Conservation (phyloP, 2,113 vertebrate genomes). For the Nipponia nippon region DNA sequence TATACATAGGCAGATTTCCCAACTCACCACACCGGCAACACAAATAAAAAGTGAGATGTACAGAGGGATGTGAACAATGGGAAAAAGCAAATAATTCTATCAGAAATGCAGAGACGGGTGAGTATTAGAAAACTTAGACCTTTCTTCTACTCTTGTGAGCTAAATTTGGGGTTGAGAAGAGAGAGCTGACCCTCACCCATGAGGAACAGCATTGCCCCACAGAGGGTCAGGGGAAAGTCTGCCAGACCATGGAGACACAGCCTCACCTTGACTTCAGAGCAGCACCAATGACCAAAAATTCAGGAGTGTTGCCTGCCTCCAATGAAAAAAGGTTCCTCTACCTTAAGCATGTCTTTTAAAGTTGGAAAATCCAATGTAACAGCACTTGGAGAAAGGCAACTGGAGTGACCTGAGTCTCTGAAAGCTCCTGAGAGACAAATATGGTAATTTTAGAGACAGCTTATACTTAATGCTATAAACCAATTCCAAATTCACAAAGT, state of each 20-base stretch:
- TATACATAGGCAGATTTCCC: background rate
- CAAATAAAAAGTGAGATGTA: background rate
- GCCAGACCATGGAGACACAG: background rate
- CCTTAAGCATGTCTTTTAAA: background rate
- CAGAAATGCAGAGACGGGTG: background rate
- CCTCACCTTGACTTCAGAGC: background rate
- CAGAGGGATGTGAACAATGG: background rate
- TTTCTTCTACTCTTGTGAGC: background rate
- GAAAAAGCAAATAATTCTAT: background rate
- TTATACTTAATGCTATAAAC: background rate
- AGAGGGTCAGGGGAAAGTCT: background rate
- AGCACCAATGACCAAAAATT: background rate
- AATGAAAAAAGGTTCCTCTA: background rate
- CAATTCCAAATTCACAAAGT: background rate
- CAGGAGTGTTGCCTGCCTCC: background rate
- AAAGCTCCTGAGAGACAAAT: background rate
- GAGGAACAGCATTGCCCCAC: background rate
- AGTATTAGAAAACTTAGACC: background rate
- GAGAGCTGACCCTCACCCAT: background rate
- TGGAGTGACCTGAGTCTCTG: background rate
- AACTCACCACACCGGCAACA: background rate
- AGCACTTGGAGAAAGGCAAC: background rate
- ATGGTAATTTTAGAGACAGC: background rate
- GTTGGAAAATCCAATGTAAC: background rate
- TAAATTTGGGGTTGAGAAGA: background rate